Evolutionary conservation across 2,888 invertebrate species (phyloP).

Genomic region (Eupeodes luniger): DNA sequence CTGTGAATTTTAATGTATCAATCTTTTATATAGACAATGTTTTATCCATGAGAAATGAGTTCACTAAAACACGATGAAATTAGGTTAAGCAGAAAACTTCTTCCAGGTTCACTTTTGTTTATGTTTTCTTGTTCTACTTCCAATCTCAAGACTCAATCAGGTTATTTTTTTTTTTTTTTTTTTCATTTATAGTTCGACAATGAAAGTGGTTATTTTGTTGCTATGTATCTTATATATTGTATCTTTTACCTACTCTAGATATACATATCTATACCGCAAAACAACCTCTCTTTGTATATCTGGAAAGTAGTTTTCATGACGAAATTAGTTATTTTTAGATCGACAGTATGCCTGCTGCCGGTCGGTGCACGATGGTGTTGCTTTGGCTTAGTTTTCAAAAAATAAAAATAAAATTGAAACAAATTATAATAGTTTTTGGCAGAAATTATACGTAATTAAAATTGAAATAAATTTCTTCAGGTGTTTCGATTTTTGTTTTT

Average conservation of each 20-base stretch:
- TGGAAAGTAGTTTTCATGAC: constrained; percentile 15
- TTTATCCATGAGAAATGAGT: neutral
- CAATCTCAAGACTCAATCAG: neutral
- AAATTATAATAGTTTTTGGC: neutral
- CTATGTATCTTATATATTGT: neutral
- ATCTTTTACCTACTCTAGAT: neutral
- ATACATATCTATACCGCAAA: too few relatives aligned
- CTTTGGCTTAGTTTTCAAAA: neutral
- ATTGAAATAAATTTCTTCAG: neutral
- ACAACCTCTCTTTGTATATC: neutral
- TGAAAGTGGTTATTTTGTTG: constrained; percentile 18
- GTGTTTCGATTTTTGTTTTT: neutral
- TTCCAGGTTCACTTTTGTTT: constrained; percentile 21
- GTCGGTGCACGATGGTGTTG: neutral
- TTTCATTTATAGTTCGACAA: neutral
- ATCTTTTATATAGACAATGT: neutral
- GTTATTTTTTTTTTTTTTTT: neutral
- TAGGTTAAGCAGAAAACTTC: constrained; percentile 9
- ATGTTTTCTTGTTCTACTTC: neutral
- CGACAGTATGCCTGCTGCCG: neutral
- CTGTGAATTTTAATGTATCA: neutral
- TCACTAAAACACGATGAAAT: neutral
- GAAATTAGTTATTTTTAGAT: constrained; percentile 26
- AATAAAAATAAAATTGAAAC: neutral
- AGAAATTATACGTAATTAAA: neutral